These are phyloP conservation scores for Tipula lateralis DNA, from an alignment of 2,888 invertebrate genomes.

Conservation along the genomic window DNA sequence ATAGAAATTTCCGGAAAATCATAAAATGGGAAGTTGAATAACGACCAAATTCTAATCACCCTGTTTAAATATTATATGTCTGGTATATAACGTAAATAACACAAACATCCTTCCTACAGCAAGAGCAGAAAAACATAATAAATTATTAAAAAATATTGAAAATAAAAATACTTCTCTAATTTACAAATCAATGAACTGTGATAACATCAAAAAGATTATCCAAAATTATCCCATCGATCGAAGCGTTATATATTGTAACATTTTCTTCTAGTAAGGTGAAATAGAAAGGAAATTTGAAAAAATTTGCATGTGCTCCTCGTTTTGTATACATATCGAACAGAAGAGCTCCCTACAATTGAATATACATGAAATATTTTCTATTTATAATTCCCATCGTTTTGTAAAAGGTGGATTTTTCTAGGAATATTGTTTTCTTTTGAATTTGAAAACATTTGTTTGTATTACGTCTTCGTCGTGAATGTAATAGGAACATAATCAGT, in stretches of 20 bases:
- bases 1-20: not conserved
- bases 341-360: not conserved
- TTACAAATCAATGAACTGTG: conserved; percentile 29
- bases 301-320: not conserved
- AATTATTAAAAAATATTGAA: not conserved
- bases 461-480: not conserved
- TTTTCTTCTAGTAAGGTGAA: not conserved
- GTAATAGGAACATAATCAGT: not conserved
- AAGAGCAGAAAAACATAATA: not conserved
- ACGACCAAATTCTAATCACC: not conserved
- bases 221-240: conserved; percentile 25
- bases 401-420: not conserved
- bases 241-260: not conserved
- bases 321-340: not conserved
- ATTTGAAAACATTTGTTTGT: not conserved
- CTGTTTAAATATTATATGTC: not conserved
- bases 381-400: not conserved
- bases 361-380: not conserved
- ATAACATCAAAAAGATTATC: conserved; percentile 15
- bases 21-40: not conserved
- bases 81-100: not conserved
- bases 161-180: not conserved
- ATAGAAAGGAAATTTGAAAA: not conserved
- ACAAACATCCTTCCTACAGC: not conserved
- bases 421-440: not conserved